Conservation (phyloP, 1,140 invertebrate species). For the Belonocnema kinseyi region DNA sequence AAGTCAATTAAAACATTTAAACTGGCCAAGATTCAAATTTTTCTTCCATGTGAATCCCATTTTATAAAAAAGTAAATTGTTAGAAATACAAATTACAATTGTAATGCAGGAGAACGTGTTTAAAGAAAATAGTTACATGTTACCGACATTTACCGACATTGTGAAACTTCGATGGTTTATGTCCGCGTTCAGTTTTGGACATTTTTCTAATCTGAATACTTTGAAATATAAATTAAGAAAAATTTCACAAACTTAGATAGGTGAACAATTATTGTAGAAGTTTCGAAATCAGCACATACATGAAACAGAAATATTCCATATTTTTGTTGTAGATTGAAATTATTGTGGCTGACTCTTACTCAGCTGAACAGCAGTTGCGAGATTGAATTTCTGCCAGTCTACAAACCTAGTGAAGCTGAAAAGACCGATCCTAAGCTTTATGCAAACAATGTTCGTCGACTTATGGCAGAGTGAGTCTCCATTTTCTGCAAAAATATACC, state of each 20-base stretch:
- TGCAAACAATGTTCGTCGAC: slow-evolving; percentile 91
- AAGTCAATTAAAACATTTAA: slow-evolving; percentile 26
- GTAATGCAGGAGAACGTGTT: no score
- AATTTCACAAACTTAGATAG: no score
- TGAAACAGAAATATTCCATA: slow-evolving; percentile 20
- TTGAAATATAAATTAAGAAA: no score
- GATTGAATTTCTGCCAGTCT: slow-evolving; percentile 96
- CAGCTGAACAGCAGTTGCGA: slow-evolving; percentile 93
- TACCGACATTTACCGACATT: no score
- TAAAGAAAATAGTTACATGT: no score
- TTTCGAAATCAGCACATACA: not conserved
- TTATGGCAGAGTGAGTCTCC: slow-evolving; percentile 91
- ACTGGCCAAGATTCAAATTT: not conserved
- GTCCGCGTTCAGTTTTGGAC: no score
- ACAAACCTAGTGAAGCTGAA: slow-evolving; percentile 91
- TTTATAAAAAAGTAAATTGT: no score
- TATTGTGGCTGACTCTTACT: slow-evolving; percentile 93
- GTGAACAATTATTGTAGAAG: no score
- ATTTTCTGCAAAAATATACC: not conserved
- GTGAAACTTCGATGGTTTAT: no score
- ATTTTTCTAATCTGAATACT: no score
- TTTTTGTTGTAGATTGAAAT: slow-evolving; percentile 81
- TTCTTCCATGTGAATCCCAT: not conserved
- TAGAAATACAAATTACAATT: no score
- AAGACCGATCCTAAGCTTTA: slow-evolving; percentile 91